Conservation (phyloP, 2,888 invertebrate genomes). For the Meteorus cinctellus region DNA sequence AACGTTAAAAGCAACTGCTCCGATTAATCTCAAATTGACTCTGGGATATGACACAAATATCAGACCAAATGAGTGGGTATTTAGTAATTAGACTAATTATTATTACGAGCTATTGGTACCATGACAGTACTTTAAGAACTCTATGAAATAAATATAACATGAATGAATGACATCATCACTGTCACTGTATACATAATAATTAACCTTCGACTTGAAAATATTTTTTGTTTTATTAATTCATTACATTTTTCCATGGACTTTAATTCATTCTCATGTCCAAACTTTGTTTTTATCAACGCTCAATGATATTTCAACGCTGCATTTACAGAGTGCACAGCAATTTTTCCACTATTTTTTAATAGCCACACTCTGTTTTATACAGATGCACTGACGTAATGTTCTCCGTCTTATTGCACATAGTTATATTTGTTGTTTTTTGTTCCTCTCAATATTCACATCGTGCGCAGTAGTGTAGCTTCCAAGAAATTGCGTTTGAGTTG, state of each 20-base stretch:
- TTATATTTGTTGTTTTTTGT: background rate
- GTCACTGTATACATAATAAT: background rate
- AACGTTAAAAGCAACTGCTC: background rate
- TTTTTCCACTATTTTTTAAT: background rate
- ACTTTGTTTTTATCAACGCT: too few relatives aligned
- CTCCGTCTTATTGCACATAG: background rate
- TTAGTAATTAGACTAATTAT: background rate
- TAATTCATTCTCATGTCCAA: too few relatives aligned
- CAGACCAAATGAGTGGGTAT: background rate
- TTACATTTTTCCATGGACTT: background rate
- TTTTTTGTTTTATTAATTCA: background rate
- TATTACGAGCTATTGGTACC: background rate
- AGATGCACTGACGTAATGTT: constrained; percentile 5
- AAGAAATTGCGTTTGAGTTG: background rate
- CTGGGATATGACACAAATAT: background rate
- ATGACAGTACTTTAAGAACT: background rate
- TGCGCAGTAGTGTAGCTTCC: background rate
- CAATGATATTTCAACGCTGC: background rate
- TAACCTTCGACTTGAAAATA: background rate
- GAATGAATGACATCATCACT: constrained; percentile 1
- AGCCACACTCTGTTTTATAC: background rate
- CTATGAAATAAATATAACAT: background rate
- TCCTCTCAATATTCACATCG: background rate
- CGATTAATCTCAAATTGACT: constrained; percentile 3
- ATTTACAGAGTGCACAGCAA: background rate